Base-by-base conservation (phyloP, 1,140 invertebrate species). In the Trichonephila clavata region DNA sequence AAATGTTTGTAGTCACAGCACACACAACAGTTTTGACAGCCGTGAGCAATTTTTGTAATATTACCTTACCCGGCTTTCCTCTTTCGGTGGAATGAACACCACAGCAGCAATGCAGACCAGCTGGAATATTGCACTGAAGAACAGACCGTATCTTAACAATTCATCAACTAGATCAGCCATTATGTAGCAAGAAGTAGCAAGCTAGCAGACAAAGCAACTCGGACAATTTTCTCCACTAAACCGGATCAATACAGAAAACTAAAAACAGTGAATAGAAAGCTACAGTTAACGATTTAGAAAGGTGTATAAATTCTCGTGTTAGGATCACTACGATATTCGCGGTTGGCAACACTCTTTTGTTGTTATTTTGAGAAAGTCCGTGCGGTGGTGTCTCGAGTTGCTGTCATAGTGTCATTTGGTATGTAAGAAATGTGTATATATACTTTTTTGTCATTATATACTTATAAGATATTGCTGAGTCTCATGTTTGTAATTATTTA, bases 41-140 rank as follows among this genome's bases (percentile, higher is more conserved):
- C 20, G 2, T 4, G 21, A 60, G 59, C 6, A 16, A 2, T 60
- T 16, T n/a, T 24, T 18, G 0, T 60, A 86, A 63, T n/a, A 65
- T 43, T 14, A 71, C 43, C 86, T 84, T 91, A 94, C 94, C 83
- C 94, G 90, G 50, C 92, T 32, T 24, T 94, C 94, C n/a, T 94
- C 94, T 77, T 95, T 95, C 27, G 96, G 96, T 20, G 96, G 96
- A 87, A 97, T 95, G 90, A 97, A 96, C 92, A 97, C 96, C 89
- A 97, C 97, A 50, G 97, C 97, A 90, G 97, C 96, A 89, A 97
- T 96, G 95, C 97, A 97, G 4, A 97, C 95, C 27, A 97, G 94
- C 95, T 97, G 97, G 95, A 97, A 97, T 4, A 97, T 96, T 18
- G 97, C 97, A n/a, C 97, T 97, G 80, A 97, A 95, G 95, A 97